Conservation (phyloP, 2,888 invertebrate genomes). For the Clusia tigrina region DNA sequence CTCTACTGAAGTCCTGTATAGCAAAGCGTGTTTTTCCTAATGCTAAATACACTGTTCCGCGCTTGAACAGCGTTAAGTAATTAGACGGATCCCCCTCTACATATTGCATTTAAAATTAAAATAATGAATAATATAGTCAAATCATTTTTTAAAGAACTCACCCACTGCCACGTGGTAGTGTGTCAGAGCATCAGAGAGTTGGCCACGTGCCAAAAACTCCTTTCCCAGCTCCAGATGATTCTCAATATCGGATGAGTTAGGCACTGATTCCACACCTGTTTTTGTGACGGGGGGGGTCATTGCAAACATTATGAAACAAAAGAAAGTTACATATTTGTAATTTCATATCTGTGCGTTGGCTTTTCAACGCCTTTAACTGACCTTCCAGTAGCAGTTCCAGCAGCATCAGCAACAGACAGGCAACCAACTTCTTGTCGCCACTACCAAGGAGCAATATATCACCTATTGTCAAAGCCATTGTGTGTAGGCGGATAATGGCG, state of each 20-base stretch:
- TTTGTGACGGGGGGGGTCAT: background rate
- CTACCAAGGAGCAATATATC: conserved; percentile 52
- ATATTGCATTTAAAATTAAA: conserved; percentile 24
- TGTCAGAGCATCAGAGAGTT: conserved; percentile 93
- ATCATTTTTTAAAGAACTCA: conserved; percentile 64
- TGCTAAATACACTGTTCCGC: conserved; percentile 95
- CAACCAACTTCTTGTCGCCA: conserved; percentile 71
- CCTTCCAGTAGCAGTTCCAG: conserved; percentile 76
- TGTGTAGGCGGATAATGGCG: background rate
- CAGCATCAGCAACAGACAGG: conserved; percentile 73
- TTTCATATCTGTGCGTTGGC: too few species aligned
- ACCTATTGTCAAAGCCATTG: conserved; percentile 51
- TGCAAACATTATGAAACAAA: background rate
- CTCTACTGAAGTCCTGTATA: conserved; percentile 90
- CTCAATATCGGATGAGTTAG: conserved; percentile 80
- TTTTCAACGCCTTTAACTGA: conserved; percentile 65
- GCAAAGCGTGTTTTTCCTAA: conserved; percentile 96
- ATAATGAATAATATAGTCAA: conserved; percentile 13
- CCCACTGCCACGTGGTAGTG: conserved; percentile 98
- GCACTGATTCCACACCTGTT: conserved; percentile 71
- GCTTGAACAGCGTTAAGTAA: conserved; percentile 94
- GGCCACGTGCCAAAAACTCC: conserved; percentile 89
- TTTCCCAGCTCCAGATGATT: conserved; percentile 94
- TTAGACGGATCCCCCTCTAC: conserved; percentile 94
- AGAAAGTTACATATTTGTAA: background rate